These are phyloP conservation scores for Phrynocephalus vlangalii DNA, from an alignment of 2,797 vertebrate species.

Conservation along the genomic window DNA sequence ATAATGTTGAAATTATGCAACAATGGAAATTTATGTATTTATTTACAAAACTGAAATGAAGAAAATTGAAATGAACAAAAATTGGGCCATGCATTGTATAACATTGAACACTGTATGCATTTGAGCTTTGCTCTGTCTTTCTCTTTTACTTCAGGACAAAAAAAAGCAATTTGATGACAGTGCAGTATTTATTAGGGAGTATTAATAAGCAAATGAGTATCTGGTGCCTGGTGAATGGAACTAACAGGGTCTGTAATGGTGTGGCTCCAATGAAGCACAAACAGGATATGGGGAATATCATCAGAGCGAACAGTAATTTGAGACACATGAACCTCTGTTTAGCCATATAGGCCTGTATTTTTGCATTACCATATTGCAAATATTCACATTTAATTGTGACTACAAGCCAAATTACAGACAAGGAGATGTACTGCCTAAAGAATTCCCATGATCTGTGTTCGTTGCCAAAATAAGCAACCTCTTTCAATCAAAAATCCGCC, in stretches of 20 bases:
- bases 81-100: too few species aligned
- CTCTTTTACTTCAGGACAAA: background rate
- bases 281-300: conserved; percentile 26
- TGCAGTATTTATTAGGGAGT: background rate
- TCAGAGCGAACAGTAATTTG: conserved; percentile 34
- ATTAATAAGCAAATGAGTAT: conserved; percentile 15
- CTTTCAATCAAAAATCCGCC: conserved; percentile 25
- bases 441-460: conserved; percentile 44
- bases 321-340: conserved; percentile 38
- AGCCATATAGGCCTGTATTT: conserved; percentile 39
- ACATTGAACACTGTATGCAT: background rate
- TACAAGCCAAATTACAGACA: conserved; percentile 12
- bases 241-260: conserved; percentile 19
- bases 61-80: background rate
- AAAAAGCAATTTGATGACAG: background rate
- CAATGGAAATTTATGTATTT: background rate
- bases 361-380: conserved; percentile 32
- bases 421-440: conserved; percentile 40
- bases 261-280: conserved; percentile 50
- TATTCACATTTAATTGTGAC: conserved; percentile 39
- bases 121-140: background rate
- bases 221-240: background rate
- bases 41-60: background rate
- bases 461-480: conserved; percentile 37
- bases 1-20: background rate